Percentiles rank a stretch among this genome's conserved stretches.
Conservation (phyloP, 2,797 vertebrate species). For the Pseudomugil gertrudae region DNA sequence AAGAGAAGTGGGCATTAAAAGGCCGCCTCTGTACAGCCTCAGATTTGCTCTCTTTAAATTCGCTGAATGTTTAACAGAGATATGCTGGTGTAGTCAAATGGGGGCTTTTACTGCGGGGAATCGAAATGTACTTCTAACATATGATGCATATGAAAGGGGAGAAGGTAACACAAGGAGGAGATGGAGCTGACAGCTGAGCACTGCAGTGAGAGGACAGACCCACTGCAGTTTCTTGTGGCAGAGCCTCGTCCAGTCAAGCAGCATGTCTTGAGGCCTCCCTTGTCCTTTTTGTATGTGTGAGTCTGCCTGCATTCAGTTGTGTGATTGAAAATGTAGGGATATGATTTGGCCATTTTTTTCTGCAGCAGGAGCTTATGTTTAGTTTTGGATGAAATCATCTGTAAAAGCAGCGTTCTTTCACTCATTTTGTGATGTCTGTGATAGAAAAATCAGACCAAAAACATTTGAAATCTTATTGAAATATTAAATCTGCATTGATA, state of each 20-base stretch:
- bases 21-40: slow-evolving; percentile 9
- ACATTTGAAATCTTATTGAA: not conserved
- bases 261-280: slow-evolving; percentile 27
- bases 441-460: not conserved
- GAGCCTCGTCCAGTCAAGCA: slow-evolving; percentile 42
- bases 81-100: slow-evolving; percentile 22
- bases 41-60: slow-evolving; percentile 27
- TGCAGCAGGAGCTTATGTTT: not conserved
- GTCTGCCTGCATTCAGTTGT: not conserved
- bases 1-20: slow-evolving; percentile 31
- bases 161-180: slow-evolving; percentile 21
- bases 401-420: not conserved
- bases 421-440: not conserved
- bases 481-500: not conserved
- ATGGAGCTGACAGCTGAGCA: slow-evolving; percentile 43
- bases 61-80: slow-evolving; percentile 31
- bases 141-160: slow-evolving; percentile 28
- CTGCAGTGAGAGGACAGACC: slow-evolving; percentile 47
- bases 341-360: slow-evolving; percentile 36
- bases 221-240: slow-evolving; percentile 38
- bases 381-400: not conserved
- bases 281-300: slow-evolving; percentile 11
- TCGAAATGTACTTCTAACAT: slow-evolving; percentile 18
- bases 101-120: slow-evolving; percentile 23
- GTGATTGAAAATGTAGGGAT: slow-evolving; percentile 20